phyloP scores from a whole-genome alignment of 2,888 invertebrate species.

The Hedychridium roseum region DNA sequence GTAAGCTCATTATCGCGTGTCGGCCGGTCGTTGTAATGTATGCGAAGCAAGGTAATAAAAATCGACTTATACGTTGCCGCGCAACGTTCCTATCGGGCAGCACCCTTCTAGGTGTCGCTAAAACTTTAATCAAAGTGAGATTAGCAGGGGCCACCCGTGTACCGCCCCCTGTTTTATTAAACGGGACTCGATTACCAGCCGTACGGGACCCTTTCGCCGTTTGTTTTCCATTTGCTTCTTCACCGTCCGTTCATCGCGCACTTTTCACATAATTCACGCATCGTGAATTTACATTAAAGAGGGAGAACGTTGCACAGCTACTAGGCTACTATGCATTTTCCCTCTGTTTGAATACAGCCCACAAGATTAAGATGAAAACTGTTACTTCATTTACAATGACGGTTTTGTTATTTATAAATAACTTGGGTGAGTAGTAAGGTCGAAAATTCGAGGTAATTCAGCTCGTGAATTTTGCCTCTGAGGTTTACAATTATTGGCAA shows the following conservation, averaged over 20 bases:
- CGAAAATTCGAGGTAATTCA: too few species aligned
- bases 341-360: too few species aligned
- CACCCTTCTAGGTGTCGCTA: constrained; percentile 59
- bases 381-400: too few species aligned
- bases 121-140: constrained; percentile 64
- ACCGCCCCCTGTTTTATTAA: constrained; percentile 51
- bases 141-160: constrained; percentile 46
- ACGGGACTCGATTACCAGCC: constrained; percentile 49
- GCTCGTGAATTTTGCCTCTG: too few species aligned
- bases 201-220: constrained; percentile 43
- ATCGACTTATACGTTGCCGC: constrained; percentile 55
- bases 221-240: constrained; percentile 47
- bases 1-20: constrained; percentile 38
- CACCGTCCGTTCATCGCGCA: constrained; percentile 39
- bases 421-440: too few species aligned
- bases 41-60: constrained; percentile 58
- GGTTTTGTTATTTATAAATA: too few species aligned
- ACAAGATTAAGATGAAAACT: too few species aligned
- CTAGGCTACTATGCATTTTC: too few species aligned
- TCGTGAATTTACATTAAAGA: background rate
- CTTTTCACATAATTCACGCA: constrained; percentile 39
- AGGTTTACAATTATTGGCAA: too few species aligned
- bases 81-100: constrained; percentile 30
- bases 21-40: constrained; percentile 36
- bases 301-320: too few species aligned